Evolutionary conservation across 2,888 invertebrate species (phyloP), one percentile per base, ranked within the genome.

Genomic region (Ennomos fuscantarius): DNA sequence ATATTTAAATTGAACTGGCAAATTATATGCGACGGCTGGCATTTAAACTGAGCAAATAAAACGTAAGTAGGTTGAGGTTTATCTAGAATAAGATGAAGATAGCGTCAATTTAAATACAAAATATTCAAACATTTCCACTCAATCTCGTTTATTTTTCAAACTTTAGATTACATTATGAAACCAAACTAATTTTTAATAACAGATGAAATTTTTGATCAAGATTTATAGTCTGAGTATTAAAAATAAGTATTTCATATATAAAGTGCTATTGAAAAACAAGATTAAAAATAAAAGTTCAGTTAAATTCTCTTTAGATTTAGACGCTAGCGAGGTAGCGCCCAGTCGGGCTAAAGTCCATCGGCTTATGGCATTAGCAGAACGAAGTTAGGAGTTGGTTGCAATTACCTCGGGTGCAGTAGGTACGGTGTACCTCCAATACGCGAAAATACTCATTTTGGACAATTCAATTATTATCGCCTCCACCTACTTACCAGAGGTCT

Each of bases 281-380:
- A 32, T 47, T 50, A 44, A 53, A 60, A 44, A 61, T 60, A 62
- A 58, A 57, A 48, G 34, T 11, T 39, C 11, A 24, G 32, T 15
- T 45, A 41, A 35, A 41, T 41, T 43, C 42, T 37, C 24, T n/a
- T 40, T 45, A 50, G 46, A 49, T n/a, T 37, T 45, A 50, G 46
- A 49, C 31, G 5, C 39, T 11, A 42, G 53, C 8, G 43, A 58
- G 48, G 46, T 35, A 45, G 42, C 43, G 53, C 33, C 55, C 43
- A 49, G 40, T 12, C 32, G 50, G 60, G 50, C 54, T 44, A 40
- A 62, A 52, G 54, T 51, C 56, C 46, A 61, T 61, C 62, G 65
- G 48, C 58, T 72, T 75, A 84, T 80, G 65, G 73, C 69, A 83
- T 87, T 85, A 85, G 57, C 59, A 52, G 51, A 82, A 85, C 72